Conservation (phyloP, 2,888 invertebrate species). For the Ceraclea dissimilis region DNA sequence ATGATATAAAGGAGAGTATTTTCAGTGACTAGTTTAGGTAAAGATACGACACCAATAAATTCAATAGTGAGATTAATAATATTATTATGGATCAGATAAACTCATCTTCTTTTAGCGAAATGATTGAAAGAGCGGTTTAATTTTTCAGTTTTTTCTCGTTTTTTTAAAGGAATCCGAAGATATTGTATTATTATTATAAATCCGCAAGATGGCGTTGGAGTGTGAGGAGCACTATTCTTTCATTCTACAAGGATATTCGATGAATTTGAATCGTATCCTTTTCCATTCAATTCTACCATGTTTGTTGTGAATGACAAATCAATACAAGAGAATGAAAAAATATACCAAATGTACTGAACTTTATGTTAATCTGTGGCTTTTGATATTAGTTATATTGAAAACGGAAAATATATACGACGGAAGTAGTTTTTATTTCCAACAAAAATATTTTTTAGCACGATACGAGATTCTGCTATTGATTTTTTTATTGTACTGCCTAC, state of each 20-base stretch:
- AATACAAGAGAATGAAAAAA: slow-evolving; percentile 4
- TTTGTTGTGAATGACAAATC: slow-evolving; percentile 20
- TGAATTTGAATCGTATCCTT: slow-evolving; percentile 1
- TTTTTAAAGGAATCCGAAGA: slow-evolving; percentile 21
- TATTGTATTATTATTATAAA: slow-evolving; percentile 20
- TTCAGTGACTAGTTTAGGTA: too few relatives aligned
- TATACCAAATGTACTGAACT: neutral
- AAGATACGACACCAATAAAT: too few relatives aligned
- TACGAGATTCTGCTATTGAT: too few relatives aligned
- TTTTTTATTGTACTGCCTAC: too few relatives aligned
- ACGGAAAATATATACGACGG: neutral
- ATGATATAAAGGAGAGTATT: too few relatives aligned
- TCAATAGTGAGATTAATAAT: too few relatives aligned
- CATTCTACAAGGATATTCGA: slow-evolving; percentile 24
- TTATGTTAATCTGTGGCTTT: neutral
- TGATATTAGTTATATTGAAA: slow-evolving; percentile 6
- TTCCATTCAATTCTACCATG: slow-evolving; percentile 6
- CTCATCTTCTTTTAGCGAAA: neutral
- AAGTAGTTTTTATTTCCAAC: too few relatives aligned
- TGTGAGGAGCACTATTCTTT: slow-evolving; percentile 21
- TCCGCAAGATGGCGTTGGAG: slow-evolving; percentile 22
- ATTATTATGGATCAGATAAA: too few relatives aligned
- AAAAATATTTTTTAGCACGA: too few relatives aligned
- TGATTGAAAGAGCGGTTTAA: slow-evolving; percentile 20
- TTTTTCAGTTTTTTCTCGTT: slow-evolving; percentile 23